Percentiles rank a stretch among this genome's conserved stretches.
Evolutionary conservation across 2,797 vertebrate species (phyloP).

Genomic region (Clarias fuscus): DNA sequence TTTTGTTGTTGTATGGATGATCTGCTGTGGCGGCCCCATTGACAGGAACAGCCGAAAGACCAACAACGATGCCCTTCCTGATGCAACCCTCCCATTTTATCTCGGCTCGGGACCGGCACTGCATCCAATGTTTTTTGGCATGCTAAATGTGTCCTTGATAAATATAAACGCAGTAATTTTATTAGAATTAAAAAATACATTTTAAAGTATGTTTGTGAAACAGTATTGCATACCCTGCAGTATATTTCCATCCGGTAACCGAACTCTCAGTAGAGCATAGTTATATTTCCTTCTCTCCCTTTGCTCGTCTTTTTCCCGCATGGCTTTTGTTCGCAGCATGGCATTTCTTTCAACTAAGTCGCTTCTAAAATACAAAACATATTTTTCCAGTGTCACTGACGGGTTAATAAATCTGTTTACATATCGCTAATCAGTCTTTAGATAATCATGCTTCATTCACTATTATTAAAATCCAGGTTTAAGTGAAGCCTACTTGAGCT

Average conservation of each 20-base stretch:
- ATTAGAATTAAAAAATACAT: too few relatives aligned
- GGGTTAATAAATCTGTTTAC: background rate
- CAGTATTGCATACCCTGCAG: conserved; percentile 78
- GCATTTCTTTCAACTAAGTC: conserved; percentile 85
- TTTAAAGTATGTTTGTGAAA: background rate
- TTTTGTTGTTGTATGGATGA: too few relatives aligned
- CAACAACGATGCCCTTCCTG: too few relatives aligned
- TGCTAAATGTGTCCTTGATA: background rate
- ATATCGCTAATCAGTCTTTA: too few relatives aligned
- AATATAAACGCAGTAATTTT: background rate
- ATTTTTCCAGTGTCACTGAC: background rate
- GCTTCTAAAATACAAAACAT: conserved; percentile 67
- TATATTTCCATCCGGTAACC: conserved; percentile 86
- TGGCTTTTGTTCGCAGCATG: conserved; percentile 89
- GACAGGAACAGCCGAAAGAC: too few relatives aligned
- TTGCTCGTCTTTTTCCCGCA: conserved; percentile 92
- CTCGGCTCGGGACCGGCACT: too few relatives aligned
- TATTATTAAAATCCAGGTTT: background rate
- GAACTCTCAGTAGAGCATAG: conserved; percentile 87
- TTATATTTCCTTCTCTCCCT: conserved; percentile 88
- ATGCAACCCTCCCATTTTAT: too few relatives aligned
- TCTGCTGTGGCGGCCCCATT: too few relatives aligned
- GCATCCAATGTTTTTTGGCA: background rate
- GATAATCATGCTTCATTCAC: background rate
- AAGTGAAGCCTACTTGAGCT: conserved; percentile 73